A percentile compares a stretch with the other conserved stretches of the same genome.
phyloP scores from a whole-genome alignment of 1,140 invertebrate genomes.

The Trichonephila clavata region DNA sequence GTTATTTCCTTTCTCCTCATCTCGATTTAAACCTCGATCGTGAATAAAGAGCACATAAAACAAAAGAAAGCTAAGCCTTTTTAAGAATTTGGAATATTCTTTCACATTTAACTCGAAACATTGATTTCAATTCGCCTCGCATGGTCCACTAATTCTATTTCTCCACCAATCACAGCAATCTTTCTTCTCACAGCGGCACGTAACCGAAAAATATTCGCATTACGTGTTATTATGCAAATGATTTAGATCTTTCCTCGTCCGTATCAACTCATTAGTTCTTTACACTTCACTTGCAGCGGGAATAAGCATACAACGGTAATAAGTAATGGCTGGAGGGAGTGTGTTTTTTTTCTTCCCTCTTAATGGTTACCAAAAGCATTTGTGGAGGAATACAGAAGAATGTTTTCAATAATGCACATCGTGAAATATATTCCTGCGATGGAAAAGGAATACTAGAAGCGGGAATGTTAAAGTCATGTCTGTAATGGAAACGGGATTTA shows the following conservation, averaged over 20 bases:
- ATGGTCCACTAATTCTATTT: not conserved
- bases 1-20: not conserved
- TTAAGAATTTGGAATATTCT: not conserved
- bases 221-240: not conserved
- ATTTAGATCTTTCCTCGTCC: not conserved
- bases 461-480: no score
- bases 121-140: not conserved
- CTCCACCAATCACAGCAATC: not conserved
- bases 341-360: not conserved
- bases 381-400: not conserved
- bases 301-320: not conserved
- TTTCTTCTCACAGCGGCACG: not conserved
- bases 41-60: no score
- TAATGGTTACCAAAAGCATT: not conserved
- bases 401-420: not conserved
- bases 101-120: not conserved
- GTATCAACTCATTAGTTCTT: constrained; percentile 9
- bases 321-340: no score
- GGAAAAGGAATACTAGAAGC: not conserved
- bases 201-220: not conserved
- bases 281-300: not conserved
- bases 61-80: not conserved
- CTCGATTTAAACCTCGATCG: no score
- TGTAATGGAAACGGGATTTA: no score
- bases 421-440: not conserved